Percentiles rank a stretch among this genome's conserved stretches.
Conservation (phyloP, 2,113 vertebrate genomes). For the Aptenodytes patagonicus region DNA sequence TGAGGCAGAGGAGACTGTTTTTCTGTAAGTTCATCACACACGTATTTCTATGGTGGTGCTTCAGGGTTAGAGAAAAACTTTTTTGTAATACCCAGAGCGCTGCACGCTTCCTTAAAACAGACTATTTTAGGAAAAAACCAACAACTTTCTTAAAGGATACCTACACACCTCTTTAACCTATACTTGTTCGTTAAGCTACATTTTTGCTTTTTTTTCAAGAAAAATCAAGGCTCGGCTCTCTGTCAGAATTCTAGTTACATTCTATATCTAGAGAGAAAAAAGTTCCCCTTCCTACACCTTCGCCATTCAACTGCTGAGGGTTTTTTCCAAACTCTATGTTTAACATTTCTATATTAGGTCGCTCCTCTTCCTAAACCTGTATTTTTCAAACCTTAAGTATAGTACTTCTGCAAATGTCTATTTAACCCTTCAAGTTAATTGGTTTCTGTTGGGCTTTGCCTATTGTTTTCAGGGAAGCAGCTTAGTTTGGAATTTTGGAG, state of each 20-base stretch:
- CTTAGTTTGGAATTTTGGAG: slow-evolving; percentile 25
- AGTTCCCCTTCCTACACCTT: background rate
- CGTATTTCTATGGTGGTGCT: background rate
- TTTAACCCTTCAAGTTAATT: slow-evolving; percentile 41
- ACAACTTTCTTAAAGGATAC: background rate
- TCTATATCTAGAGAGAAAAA: background rate
- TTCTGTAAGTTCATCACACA: background rate
- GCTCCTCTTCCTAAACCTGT: slow-evolving; percentile 12
- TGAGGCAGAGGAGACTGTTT: background rate
- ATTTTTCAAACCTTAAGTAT: slow-evolving; percentile 37
- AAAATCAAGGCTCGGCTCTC: background rate
- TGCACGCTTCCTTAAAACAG: background rate
- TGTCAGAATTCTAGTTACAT: background rate
- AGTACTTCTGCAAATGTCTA: slow-evolving; percentile 29
- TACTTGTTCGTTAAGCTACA: background rate
- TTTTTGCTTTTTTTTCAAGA: background rate
- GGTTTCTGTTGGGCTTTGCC: slow-evolving; percentile 42
- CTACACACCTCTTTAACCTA: background rate
- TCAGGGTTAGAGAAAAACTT: background rate
- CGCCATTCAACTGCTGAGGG: background rate
- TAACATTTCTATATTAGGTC: slow-evolving; percentile 38
- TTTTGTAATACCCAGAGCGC: background rate
- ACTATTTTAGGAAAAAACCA: background rate
- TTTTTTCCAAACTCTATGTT: background rate
- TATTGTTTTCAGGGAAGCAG: slow-evolving; percentile 5